Conservation (phyloP, 2,113 vertebrate species). For the Oncorhynchus kisutch region DNA sequence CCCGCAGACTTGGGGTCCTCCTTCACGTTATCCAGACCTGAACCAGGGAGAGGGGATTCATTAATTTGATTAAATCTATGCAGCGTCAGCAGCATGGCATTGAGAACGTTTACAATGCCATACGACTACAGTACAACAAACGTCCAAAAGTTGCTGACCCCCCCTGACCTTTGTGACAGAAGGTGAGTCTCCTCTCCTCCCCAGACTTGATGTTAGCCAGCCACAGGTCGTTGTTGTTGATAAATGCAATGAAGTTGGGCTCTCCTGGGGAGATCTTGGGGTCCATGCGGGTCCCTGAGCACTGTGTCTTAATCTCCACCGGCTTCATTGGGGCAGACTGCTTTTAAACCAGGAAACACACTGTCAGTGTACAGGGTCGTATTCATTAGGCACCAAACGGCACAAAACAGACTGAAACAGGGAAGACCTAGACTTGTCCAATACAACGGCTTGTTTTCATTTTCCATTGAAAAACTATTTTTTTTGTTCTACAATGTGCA, state of each 20-base stretch:
- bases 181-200: slow-evolving; percentile 80
- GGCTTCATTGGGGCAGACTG: slow-evolving; percentile 86
- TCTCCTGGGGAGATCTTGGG: slow-evolving; percentile 86
- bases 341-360: slow-evolving; percentile 20
- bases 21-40: slow-evolving; percentile 80
- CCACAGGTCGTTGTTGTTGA: slow-evolving; percentile 86
- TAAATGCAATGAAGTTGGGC: slow-evolving; percentile 84
- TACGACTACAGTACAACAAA: no score
- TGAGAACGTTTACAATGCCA: no score
- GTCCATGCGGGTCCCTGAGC: slow-evolving; percentile 85
- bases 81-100: no score
- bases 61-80: no score
- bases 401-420: no score
- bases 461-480: no score
- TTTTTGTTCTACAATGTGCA: no score
- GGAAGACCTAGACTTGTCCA: no score
- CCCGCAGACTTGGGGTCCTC: slow-evolving; percentile 86
- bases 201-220: slow-evolving; percentile 79
- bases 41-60: neutral
- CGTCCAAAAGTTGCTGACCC: neutral
- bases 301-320: slow-evolving; percentile 85
- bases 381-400: no score
- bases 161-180: slow-evolving; percentile 80
- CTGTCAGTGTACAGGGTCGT: neutral
- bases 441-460: no score